Evolutionary conservation across 2,797 vertebrate genomes (phyloP).

Genomic region (Acanthurus lineatus): DNA sequence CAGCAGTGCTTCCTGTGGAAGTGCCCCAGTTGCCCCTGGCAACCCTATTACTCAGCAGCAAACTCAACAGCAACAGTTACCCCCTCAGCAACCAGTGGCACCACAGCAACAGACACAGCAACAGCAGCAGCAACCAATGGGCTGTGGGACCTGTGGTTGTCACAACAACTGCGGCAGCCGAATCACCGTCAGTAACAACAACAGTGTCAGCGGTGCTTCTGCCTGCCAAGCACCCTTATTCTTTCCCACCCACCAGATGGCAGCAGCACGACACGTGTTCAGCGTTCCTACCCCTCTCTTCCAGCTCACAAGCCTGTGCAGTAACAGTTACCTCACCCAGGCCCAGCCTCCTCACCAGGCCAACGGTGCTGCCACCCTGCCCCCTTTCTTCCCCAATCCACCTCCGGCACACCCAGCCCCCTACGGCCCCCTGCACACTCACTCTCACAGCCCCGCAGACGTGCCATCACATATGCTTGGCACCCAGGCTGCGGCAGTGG

Average conservation of each 20-base stretch:
- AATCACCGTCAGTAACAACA: slow-evolving; percentile 83
- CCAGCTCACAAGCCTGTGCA: slow-evolving; percentile 91
- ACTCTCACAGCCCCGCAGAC: slow-evolving; percentile 84
- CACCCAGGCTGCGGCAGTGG: slow-evolving; percentile 81
- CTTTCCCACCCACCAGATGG: slow-evolving; percentile 89
- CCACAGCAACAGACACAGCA: slow-evolving; percentile 75
- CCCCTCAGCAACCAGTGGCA: slow-evolving; percentile 77
- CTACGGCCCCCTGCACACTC: slow-evolving; percentile 90
- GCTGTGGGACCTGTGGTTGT: slow-evolving; percentile 81
- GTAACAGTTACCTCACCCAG: slow-evolving; percentile 94
- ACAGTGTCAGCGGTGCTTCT: slow-evolving; percentile 68
- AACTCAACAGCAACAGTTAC: slow-evolving; percentile 68
- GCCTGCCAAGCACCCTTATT: slow-evolving; percentile 86
- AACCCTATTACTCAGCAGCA: slow-evolving; percentile 78
- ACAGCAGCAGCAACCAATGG: slow-evolving; percentile 77
- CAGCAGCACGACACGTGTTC: slow-evolving; percentile 90
- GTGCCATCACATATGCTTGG: slow-evolving; percentile 87
- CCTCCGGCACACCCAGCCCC: slow-evolving; percentile 84
- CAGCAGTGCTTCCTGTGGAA: slow-evolving; percentile 75
- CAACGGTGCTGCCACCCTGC: slow-evolving; percentile 87
- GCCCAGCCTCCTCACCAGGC: slow-evolving; percentile 92
- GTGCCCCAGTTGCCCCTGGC: slow-evolving; percentile 58
- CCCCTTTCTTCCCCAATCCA: slow-evolving; percentile 88
- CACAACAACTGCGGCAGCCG: slow-evolving; percentile 79
- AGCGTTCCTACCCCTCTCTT: slow-evolving; percentile 89